Conservation (phyloP, 1,140 invertebrate species). For the Zophobas atratus region DNA sequence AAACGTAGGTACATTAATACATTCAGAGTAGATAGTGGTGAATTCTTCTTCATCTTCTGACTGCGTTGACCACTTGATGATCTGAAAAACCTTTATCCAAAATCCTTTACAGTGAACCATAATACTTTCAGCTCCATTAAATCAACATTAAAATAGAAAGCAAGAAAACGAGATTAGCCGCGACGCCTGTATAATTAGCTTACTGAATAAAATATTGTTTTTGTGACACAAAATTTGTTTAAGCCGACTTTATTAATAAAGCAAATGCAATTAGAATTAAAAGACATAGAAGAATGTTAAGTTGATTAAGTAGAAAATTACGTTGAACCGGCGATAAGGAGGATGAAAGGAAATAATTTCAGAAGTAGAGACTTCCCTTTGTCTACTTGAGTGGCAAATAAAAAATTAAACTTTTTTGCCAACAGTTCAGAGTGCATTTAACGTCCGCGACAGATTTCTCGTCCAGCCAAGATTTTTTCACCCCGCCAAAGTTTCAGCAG, state of each 20-base stretch:
- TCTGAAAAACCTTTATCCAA: too few species aligned
- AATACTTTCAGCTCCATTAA: too few species aligned
- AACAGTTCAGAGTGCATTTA: neutral
- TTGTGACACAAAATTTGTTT: neutral
- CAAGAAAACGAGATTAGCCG: neutral
- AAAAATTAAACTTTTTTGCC: neutral
- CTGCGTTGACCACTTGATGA: too few species aligned
- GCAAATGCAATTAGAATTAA: slow-evolving; percentile 3
- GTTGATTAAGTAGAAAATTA: slow-evolving; percentile 4
- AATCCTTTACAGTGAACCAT: too few species aligned
- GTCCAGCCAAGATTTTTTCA: neutral
- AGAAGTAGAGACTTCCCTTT: neutral
- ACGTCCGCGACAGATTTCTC: neutral
- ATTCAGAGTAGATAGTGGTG: too few species aligned
- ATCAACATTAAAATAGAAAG: too few species aligned
- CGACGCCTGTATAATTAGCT: neutral
- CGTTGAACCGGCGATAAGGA: neutral
- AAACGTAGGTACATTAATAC: too few species aligned
- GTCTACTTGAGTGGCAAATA: slow-evolving; percentile 2
- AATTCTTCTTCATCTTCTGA: too few species aligned
- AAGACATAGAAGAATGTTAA: neutral
- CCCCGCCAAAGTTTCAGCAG: neutral
- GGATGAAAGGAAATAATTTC: slow-evolving; percentile 2
- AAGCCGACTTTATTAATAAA: neutral
- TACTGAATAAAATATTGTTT: neutral